Percentiles rank a stretch among this genome's conserved stretches.
phyloP scores from a whole-genome alignment of 2,888 invertebrate genomes.

The Agonum fuliginosum region DNA sequence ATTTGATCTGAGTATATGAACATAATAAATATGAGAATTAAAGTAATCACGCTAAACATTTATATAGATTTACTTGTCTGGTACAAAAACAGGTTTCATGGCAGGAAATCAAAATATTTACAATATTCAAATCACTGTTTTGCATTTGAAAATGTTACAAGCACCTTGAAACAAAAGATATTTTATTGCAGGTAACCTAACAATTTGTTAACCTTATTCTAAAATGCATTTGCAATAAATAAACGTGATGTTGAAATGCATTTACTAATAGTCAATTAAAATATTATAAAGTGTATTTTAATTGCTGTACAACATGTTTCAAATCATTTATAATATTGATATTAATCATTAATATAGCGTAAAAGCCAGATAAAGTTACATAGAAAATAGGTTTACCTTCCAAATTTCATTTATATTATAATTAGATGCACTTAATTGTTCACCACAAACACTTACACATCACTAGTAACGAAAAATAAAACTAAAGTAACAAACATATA shows the following conservation, averaged over 20 bases:
- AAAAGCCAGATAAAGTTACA: too few relatives aligned
- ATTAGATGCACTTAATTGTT: too few relatives aligned
- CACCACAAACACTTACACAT: too few relatives aligned
- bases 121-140: too few relatives aligned
- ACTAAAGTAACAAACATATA: too few relatives aligned
- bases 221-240: slow-evolving; percentile 14
- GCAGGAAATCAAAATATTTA: slow-evolving; percentile 10
- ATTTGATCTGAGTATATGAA: neutral
- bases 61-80: neutral
- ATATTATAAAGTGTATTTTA: slow-evolving; percentile 12
- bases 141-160: too few relatives aligned
- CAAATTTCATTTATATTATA: too few relatives aligned
- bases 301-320: slow-evolving; percentile 6
- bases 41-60: slow-evolving; percentile 6
- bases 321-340: neutral
- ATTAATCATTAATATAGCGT: too few relatives aligned
- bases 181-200: neutral
- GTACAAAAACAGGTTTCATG: neutral
- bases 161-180: neutral
- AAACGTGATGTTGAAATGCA: slow-evolving; percentile 7
- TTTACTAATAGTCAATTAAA: slow-evolving; percentile 18
- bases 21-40: slow-evolving; percentile 34
- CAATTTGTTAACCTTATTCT: neutral
- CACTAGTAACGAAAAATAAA: too few relatives aligned
- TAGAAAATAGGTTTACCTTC: too few relatives aligned